phyloP scores from a whole-genome alignment of 30 jellyfish, hydroid and myxozoan species.

The Catostylus mosaicus region DNA sequence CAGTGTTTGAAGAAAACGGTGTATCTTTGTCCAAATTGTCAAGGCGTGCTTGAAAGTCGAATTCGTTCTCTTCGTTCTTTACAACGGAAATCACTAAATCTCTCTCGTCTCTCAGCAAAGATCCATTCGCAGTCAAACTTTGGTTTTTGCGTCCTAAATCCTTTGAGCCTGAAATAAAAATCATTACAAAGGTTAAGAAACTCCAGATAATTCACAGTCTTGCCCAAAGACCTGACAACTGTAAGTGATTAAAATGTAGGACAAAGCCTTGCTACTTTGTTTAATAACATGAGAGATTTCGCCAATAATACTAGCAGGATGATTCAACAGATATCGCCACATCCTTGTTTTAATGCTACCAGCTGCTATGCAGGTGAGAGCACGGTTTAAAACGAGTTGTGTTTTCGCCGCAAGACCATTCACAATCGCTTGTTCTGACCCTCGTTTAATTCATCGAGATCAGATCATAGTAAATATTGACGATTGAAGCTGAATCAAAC shows the following conservation, averaged over 20 bases:
- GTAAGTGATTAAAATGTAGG: not conserved
- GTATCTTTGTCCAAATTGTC: not conserved
- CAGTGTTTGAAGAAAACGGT: not conserved
- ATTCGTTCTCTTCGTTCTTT: not conserved
- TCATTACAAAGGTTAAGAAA: not conserved
- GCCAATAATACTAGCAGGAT: not conserved
- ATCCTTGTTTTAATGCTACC: conserved; percentile 4
- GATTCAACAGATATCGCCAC: not conserved
- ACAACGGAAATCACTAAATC: conserved; percentile 14
- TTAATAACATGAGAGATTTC: too few relatives aligned
- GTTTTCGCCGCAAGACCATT: not conserved
- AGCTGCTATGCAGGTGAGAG: conserved; percentile 18
- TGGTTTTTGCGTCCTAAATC: not conserved
- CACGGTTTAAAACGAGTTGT: not conserved
- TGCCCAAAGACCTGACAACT: not conserved
- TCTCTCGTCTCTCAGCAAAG: conserved; percentile 11
- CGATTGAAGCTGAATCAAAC: not conserved
- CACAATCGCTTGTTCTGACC: not conserved
- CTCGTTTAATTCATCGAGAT: not conserved
- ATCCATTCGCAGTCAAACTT: not conserved
- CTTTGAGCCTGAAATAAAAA: conserved; percentile 5
- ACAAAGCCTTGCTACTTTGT: too few relatives aligned
- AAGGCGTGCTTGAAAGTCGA: conserved; percentile 3
- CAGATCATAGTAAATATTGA: not conserved
- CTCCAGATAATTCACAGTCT: not conserved